Conservation (phyloP, 2,113 vertebrate genomes). For the Mugil cephalus region DNA sequence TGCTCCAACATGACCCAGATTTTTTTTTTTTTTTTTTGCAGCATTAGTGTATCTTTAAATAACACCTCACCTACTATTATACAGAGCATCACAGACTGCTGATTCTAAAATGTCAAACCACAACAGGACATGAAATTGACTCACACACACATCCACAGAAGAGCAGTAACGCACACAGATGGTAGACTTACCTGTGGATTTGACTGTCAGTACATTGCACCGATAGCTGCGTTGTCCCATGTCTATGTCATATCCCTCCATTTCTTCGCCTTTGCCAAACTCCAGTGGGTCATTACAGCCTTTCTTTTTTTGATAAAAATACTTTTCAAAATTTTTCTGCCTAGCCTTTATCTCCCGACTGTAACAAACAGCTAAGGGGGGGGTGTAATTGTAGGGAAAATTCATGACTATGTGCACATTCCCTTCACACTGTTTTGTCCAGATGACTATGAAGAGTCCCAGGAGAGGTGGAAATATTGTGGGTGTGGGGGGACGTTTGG, state of each 20-base stretch:
- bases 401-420: rapidly evolving
- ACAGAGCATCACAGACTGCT: too few relatives aligned
- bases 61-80: too few relatives aligned
- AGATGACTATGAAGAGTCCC: not conserved
- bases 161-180: not conserved
- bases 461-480: rapidly evolving
- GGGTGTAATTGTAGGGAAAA: rapidly evolving
- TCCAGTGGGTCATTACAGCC: rapidly evolving
- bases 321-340: not conserved
- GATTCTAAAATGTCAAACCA: constrained; percentile 14
- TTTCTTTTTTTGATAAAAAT: constrained; percentile 30
- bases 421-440: constrained; percentile 21
- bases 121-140: not conserved
- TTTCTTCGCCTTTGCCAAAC: rapidly evolving
- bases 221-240: rapidly evolving
- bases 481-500: rapidly evolving
- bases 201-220: not conserved
- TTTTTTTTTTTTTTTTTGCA: too few relatives aligned
- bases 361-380: constrained; percentile 2
- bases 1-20: too few relatives aligned
- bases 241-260: rapidly evolving
- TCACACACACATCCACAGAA: not conserved
- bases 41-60: too few relatives aligned
- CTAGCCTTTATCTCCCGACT: rapidly evolving
- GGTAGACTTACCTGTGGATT: constrained; percentile 59